These are phyloP conservation scores for Mallateleia sp. DNA, from an alignment of 2,888 invertebrate genomes.

Conservation along the genomic window DNA sequence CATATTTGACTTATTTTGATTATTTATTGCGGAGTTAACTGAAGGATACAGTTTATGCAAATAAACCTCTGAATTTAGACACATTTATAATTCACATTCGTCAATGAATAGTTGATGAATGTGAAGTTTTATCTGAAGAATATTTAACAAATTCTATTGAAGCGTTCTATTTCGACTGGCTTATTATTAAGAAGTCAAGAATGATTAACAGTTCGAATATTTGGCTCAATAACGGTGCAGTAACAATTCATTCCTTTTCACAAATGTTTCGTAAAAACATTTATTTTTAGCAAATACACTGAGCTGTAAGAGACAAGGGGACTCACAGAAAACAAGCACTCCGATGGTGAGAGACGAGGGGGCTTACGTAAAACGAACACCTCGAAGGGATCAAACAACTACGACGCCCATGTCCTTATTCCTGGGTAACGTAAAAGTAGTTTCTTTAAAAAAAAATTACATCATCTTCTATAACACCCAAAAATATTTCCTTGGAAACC, in stretches of 20 bases:
- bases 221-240: background rate
- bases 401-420: background rate
- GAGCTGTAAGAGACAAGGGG: background rate
- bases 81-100: too few relatives aligned
- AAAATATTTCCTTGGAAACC: conserved; percentile 8
- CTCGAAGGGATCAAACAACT: background rate
- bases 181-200: background rate
- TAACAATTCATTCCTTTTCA: background rate
- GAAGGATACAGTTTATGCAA: background rate
- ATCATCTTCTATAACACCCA: background rate
- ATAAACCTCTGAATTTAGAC: too few relatives aligned
- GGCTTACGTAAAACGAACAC: background rate
- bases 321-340: background rate
- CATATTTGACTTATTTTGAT: background rate
- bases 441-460: background rate
- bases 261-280: background rate
- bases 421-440: background rate
- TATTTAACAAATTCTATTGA: background rate
- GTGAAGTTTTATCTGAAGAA: background rate
- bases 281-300: background rate
- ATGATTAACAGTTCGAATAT: background rate
- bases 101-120: background rate
- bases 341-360: background rate
- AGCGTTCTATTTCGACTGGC: background rate
- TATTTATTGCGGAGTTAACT: background rate